Percentiles rank a stretch among this genome's conserved stretches.
Conservation (phyloP, 2,888 invertebrate species). For the Caenorhabditis afra region DNA sequence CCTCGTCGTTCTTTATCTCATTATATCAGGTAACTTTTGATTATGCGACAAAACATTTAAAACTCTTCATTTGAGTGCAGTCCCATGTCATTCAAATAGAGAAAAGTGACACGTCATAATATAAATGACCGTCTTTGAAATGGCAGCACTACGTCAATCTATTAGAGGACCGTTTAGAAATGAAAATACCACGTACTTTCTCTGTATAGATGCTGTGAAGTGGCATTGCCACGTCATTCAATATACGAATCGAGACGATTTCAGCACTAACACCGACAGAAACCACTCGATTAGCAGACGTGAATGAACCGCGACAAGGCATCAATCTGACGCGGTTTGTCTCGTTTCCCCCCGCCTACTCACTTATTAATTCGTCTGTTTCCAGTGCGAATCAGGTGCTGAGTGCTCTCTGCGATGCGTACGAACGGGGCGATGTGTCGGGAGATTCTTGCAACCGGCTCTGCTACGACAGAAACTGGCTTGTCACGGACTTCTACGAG, state of each 20-base stretch:
- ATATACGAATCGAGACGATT: background rate
- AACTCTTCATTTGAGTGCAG: slow-evolving; percentile 21
- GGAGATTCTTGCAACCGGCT: slow-evolving; percentile 79
- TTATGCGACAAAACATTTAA: too few relatives aligned
- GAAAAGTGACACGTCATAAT: too few relatives aligned
- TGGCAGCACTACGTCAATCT: too few relatives aligned
- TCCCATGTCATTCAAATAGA: too few relatives aligned
- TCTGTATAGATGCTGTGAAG: background rate
- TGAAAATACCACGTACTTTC: too few relatives aligned
- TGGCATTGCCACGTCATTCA: too few relatives aligned
- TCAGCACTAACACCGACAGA: slow-evolving; percentile 44
- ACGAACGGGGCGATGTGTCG: slow-evolving; percentile 65
- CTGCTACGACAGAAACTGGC: slow-evolving; percentile 73
- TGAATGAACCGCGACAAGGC: slow-evolving; percentile 45
- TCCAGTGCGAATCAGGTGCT: slow-evolving; percentile 75
- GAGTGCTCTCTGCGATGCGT: slow-evolving; percentile 71
- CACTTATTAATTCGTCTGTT: too few relatives aligned
- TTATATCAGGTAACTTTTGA: slow-evolving; percentile 46
- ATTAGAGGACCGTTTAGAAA: too few relatives aligned
- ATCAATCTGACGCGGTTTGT: slow-evolving; percentile 54
- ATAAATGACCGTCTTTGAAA: too few relatives aligned
- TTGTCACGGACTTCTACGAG: slow-evolving; percentile 75
- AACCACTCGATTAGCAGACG: slow-evolving; percentile 25
- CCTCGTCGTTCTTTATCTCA: slow-evolving; percentile 57
- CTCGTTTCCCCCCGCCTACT: too few relatives aligned